Conservation (phyloP, 1,140 invertebrate genomes). For the Drosophila arizonae region DNA sequence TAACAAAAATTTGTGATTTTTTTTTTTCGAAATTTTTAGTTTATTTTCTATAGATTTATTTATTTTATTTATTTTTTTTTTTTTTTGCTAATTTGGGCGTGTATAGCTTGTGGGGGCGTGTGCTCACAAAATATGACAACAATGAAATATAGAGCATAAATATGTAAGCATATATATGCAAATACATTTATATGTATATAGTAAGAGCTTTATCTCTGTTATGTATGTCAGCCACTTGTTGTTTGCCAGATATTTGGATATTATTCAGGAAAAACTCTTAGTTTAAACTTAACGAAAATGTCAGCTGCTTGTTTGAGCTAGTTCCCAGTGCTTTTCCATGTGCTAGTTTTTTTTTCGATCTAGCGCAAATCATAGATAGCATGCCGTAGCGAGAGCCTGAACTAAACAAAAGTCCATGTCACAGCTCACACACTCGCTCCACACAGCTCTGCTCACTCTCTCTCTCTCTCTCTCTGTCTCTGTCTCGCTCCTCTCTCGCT, state of each 20-base stretch:
- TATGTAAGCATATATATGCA: constrained; percentile 7
- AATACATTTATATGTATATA: background rate
- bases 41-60: constrained; percentile 6
- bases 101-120: constrained; percentile 28
- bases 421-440: constrained; percentile 35
- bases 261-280: background rate
- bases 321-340: constrained; percentile 1
- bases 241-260: background rate
- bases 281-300: background rate
- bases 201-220: too few relatives aligned
- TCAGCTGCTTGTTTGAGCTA: constrained; percentile 8
- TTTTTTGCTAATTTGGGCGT: constrained; percentile 46
- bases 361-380: constrained; percentile 1
- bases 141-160: constrained; percentile 44
- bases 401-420: constrained; percentile 48
- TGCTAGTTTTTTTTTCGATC: background rate
- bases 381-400: background rate
- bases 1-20: constrained; percentile 1
- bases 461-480: background rate
- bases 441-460: constrained; percentile 7
- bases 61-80: background rate
- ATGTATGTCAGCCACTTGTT: constrained; percentile 11
- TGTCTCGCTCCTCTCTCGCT: background rate
- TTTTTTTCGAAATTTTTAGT: constrained; percentile 4
- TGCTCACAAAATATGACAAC: constrained; percentile 47